Conservation (phyloP, 2,797 vertebrate species). For the Huso huso region DNA sequence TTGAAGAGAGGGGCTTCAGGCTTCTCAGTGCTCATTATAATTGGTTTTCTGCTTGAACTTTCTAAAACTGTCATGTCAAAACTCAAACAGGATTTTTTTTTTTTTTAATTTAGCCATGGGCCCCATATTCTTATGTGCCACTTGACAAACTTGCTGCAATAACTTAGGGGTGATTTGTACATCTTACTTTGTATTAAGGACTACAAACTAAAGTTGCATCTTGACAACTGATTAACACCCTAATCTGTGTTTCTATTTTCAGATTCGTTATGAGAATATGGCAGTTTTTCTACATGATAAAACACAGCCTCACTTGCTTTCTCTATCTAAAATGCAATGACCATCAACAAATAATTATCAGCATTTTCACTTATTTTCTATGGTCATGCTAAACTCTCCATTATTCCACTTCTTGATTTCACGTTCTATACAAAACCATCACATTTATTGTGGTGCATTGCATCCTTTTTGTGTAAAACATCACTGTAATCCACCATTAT, state of each 20-base stretch:
- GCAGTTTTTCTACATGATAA: background rate
- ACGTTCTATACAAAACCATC: too few species aligned
- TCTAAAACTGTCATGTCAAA: conserved; percentile 89
- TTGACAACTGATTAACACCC: conserved; percentile 9
- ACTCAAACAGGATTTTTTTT: conserved; percentile 77
- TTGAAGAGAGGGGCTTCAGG: conserved; percentile 70
- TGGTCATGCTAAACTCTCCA: too few species aligned
- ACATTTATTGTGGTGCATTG: too few species aligned
- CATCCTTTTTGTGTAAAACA: too few species aligned
- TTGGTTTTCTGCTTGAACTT: conserved; percentile 87
- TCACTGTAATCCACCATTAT: too few species aligned
- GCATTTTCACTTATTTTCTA: background rate
- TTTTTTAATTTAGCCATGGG: conserved; percentile 63
- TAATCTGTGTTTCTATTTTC: conserved; percentile 26
- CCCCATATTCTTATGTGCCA: conserved; percentile 71
- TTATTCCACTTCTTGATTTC: too few species aligned
- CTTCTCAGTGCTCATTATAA: conserved; percentile 77
- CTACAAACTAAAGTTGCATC: conserved; percentile 1
- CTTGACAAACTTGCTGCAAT: conserved; percentile 75
- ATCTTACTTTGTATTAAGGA: conserved; percentile 51
- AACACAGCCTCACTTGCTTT: background rate
- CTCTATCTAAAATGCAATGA: background rate
- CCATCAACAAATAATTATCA: conserved; percentile 42
- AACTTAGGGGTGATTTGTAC: conserved; percentile 68
- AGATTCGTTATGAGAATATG: background rate